Percentiles rank a stretch among this genome's conserved stretches.
Conservation (phyloP, 2,797 vertebrate species). For the Protosalanx chinensis region DNA sequence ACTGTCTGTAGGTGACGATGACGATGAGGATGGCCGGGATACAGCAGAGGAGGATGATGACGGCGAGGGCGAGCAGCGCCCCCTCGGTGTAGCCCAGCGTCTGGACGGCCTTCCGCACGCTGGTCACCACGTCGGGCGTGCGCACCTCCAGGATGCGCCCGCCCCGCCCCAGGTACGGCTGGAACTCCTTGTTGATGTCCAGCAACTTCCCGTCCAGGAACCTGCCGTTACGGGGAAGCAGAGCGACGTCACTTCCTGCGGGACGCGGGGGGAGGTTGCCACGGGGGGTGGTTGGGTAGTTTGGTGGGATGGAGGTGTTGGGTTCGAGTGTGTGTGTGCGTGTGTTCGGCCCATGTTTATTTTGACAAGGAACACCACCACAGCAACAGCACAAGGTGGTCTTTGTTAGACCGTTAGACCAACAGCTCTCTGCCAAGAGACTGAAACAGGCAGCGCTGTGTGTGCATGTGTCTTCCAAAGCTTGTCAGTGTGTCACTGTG, state of each 20-base stretch:
- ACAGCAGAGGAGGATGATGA: conserved; percentile 95
- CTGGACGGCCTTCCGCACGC: conserved; percentile 90
- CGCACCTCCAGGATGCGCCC: conserved; percentile 94
- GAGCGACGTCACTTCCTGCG: neutral
- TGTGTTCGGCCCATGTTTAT: neutral
- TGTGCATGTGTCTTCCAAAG: neutral
- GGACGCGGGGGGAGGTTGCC: neutral
- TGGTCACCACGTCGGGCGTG: conserved; percentile 87
- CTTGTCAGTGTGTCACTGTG: neutral
- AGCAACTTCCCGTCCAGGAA: conserved; percentile 95
- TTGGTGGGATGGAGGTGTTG: neutral
- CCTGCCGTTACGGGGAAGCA: conserved; percentile 59
- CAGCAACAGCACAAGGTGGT: neutral
- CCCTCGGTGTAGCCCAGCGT: conserved; percentile 93
- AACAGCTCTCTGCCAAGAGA: neutral
- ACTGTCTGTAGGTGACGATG: conserved; percentile 96
- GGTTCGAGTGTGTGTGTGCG: neutral
- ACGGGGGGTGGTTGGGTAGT: neutral
- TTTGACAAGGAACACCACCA: neutral
- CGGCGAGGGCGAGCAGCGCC: conserved; percentile 87
- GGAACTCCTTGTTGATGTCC: conserved; percentile 96
- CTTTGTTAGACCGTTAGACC: neutral
- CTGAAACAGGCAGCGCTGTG: neutral
- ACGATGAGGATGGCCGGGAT: conserved; percentile 94
- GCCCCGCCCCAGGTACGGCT: conserved; percentile 88